Conservation (phyloP, 2,888 invertebrate genomes). For the Odontothrips loti region DNA sequence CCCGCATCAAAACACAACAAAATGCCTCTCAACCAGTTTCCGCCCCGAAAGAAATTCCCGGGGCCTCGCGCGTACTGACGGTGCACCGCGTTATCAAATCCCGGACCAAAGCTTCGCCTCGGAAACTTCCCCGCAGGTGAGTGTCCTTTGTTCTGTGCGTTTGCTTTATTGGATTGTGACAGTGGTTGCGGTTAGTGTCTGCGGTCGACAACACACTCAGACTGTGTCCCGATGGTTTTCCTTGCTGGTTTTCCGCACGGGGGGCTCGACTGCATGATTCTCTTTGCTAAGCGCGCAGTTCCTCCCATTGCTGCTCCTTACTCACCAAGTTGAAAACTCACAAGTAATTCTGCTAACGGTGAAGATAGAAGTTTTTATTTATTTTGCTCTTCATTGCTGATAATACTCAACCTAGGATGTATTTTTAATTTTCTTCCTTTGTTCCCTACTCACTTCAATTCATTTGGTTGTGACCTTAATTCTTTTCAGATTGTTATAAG, state of each 20-base stretch:
- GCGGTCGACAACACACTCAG: not conserved
- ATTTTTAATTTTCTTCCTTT: too few relatives aligned
- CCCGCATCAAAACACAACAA: constrained; percentile 35
- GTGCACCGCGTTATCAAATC: constrained; percentile 14
- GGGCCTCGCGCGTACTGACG: not conserved
- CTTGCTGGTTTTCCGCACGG: not conserved
- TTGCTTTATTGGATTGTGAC: not conserved
- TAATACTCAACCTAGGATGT: too few relatives aligned
- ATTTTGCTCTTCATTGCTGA: too few relatives aligned
- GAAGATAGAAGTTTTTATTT: too few relatives aligned
- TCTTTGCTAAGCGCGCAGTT: too few relatives aligned
- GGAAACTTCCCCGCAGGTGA: not conserved
- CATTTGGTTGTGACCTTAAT: too few relatives aligned
- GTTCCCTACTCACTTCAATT: too few relatives aligned
- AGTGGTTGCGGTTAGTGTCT: not conserved
- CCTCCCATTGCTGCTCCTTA: too few relatives aligned
- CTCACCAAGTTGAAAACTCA: too few relatives aligned
- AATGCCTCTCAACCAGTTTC: constrained; percentile 46
- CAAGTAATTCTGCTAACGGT: too few relatives aligned
- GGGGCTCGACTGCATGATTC: not conserved
- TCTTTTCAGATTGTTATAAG: too few relatives aligned
- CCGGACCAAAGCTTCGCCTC: not conserved
- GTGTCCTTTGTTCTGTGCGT: constrained; percentile 3
- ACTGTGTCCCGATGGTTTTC: not conserved
- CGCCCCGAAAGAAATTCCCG: constrained; percentile 40